phyloP scores from a whole-genome alignment of 1,140 invertebrate species.

The Drosophila orosa region DNA sequence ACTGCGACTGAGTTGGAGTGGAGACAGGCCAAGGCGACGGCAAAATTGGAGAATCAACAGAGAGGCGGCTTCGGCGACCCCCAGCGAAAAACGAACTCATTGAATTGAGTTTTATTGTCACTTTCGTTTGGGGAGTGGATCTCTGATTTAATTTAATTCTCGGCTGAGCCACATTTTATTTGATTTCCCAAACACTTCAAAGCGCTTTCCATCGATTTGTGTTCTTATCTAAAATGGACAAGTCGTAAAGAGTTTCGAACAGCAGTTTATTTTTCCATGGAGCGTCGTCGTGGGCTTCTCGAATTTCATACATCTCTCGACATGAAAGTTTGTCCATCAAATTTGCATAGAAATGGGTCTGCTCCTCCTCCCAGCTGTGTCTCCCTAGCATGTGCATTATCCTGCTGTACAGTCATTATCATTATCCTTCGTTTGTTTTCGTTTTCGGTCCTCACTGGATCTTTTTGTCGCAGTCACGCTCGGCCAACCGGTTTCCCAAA shows the following conservation, averaged over 20 bases:
- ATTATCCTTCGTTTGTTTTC: slow-evolving; percentile 36
- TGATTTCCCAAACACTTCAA: slow-evolving; percentile 21
- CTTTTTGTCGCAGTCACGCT: slow-evolving; percentile 68
- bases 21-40: slow-evolving; percentile 31
- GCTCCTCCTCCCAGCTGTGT: not conserved
- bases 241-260: slow-evolving; percentile 29
- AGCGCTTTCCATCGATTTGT: slow-evolving; percentile 34
- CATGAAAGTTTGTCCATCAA: slow-evolving; percentile 22
- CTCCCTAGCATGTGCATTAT: slow-evolving; percentile 44
- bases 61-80: slow-evolving; percentile 5
- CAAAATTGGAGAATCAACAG: slow-evolving; percentile 19
- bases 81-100: slow-evolving; percentile 30
- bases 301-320: slow-evolving; percentile 9
- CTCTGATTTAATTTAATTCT: slow-evolving; percentile 67
- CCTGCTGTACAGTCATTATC: slow-evolving; percentile 43
- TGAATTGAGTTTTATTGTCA: slow-evolving; percentile 77
- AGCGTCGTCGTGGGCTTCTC: slow-evolving; percentile 8
- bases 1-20: slow-evolving; percentile 1
- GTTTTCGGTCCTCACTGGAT: slow-evolving; percentile 16
- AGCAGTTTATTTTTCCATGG: slow-evolving; percentile 1
- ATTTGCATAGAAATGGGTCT: slow-evolving; percentile 26
- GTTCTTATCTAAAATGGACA: slow-evolving; percentile 40
- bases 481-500: slow-evolving; percentile 48
- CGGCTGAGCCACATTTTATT: slow-evolving; percentile 23
- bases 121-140: slow-evolving; percentile 53